Evolutionary conservation across 2,888 invertebrate species (phyloP).

Genomic region (Margaritifera margaritifera): DNA sequence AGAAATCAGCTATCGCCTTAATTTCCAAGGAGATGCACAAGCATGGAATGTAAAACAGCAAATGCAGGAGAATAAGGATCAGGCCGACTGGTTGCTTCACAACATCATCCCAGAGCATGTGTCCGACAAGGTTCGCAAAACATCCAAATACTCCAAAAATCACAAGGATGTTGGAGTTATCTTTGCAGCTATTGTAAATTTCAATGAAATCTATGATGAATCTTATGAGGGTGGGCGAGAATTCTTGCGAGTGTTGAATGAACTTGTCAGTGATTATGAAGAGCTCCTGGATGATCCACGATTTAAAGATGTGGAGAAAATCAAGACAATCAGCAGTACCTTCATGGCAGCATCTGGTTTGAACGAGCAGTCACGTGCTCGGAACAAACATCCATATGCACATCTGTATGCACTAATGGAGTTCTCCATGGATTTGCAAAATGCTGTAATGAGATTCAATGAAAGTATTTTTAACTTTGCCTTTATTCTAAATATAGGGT

Average conservation of each 20-base stretch:
- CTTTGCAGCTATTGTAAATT: slow-evolving; percentile 97
- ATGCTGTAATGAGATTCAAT: slow-evolving; percentile 74
- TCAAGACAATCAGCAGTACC: slow-evolving; percentile 95
- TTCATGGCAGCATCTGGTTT: slow-evolving; percentile 98
- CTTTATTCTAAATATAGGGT: slow-evolving; percentile 80
- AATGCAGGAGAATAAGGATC: slow-evolving; percentile 93
- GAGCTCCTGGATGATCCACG: slow-evolving; percentile 88
- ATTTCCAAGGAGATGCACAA: slow-evolving; percentile 93
- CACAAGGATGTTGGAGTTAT: slow-evolving; percentile 93
- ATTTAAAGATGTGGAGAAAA: slow-evolving; percentile 93
- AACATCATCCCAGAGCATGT: slow-evolving; percentile 98
- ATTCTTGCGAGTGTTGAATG: slow-evolving; percentile 94
- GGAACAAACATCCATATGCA: slow-evolving; percentile 81
- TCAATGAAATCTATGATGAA: slow-evolving; percentile 98
- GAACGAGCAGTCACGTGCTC: slow-evolving; percentile 84
- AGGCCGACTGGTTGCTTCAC: slow-evolving; percentile 95
- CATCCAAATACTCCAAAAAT: slow-evolving; percentile 92
- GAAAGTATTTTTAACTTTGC: slow-evolving; percentile 73
- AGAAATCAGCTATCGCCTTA: slow-evolving; percentile 90
- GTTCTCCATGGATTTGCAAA: slow-evolving; percentile 91
- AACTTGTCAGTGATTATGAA: slow-evolving; percentile 96
- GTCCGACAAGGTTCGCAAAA: slow-evolving; percentile 88
- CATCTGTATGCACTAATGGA: slow-evolving; percentile 92
- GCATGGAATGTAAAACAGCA: slow-evolving; percentile 90
- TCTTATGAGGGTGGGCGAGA: slow-evolving; percentile 95